Percentiles rank a stretch among this genome's conserved stretches.
These are phyloP conservation scores for Noctua janthe DNA, from an alignment of 2,888 invertebrate species.

Conservation along the genomic window DNA sequence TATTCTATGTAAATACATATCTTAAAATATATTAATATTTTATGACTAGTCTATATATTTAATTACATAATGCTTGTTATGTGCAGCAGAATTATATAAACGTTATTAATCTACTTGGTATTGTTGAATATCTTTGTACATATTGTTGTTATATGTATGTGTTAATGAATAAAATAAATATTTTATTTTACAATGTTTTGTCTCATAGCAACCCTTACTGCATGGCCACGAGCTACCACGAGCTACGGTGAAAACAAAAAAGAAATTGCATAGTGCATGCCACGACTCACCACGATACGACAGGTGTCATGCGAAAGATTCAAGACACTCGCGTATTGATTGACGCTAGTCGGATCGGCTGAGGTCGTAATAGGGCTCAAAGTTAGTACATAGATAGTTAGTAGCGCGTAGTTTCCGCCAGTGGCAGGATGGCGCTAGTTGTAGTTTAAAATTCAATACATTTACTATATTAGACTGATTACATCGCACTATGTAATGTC, in stretches of 20 bases:
- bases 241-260: not conserved
- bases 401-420: slow-evolving; percentile 14
- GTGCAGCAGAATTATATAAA: slow-evolving; percentile 18
- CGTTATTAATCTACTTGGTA: slow-evolving; percentile 22
- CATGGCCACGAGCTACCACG: not conserved
- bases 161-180: not conserved
- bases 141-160: not conserved
- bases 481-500: not conserved
- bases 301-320: not conserved
- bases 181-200: slow-evolving; percentile 39
- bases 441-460: not conserved
- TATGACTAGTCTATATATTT: slow-evolving; percentile 65
- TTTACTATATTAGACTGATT: not conserved
- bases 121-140: slow-evolving; percentile 54
- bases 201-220: slow-evolving; percentile 16
- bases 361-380: not conserved
- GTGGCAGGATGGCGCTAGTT: slow-evolving; percentile 8
- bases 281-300: not conserved
- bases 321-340: not conserved
- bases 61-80: slow-evolving; percentile 34
- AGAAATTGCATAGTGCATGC: not conserved
- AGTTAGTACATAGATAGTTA: slow-evolving; percentile 1
- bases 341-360: not conserved
- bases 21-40: slow-evolving; percentile 63
- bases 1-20: slow-evolving; percentile 42